Evolutionary conservation across 2,888 invertebrate genomes (phyloP), one percentile per base, ranked within the genome.

Genomic region (Pelosia muscerda): DNA sequence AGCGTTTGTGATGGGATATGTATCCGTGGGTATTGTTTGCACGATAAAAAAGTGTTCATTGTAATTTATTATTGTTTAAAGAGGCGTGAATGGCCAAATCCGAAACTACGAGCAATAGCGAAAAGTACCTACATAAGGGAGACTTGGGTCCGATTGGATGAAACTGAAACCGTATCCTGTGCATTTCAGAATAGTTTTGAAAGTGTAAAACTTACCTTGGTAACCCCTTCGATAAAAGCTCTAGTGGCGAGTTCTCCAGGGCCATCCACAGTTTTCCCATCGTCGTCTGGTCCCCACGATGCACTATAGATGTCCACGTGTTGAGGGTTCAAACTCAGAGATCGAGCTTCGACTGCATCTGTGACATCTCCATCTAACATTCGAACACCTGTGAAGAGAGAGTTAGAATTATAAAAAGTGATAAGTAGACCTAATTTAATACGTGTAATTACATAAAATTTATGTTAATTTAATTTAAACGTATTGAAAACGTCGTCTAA

Each of bases 331-430:
- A 99, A 96, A 81, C 98, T 98, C 26, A 99, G 95, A 0, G 99
- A 99, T 73, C 98, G 96, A 2, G 99, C 99, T 93, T 99, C 99
- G 13, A 99, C 99, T 0, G 99, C 99, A 90, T 99, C 99, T 0
- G 99, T 99, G 66, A 99, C 99, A 91, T 99, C 99, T 38, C 99
- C 99, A 86, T 99, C 99, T 84, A 99, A 91, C 99, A 99, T 99
- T 60, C 99, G 96, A n/a, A 99, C 99, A 77, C 99, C 98, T 97
- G 88, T 3, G 57, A 31, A 64, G 11, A 49, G 11, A 49, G 0
- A 53, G 11, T 3, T 11, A 15, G 15, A 6, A 0, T 1, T 64
- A n/a, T 57, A 49, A 19, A 22, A 53, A 23, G 25, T 25, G n/a
- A 38, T 23, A n/a, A 19, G 2, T 8, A 59, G 0, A 22, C n/a